Base-by-base conservation (phyloP, 2,113 vertebrate genomes). In the Grallaria varia region DNA sequence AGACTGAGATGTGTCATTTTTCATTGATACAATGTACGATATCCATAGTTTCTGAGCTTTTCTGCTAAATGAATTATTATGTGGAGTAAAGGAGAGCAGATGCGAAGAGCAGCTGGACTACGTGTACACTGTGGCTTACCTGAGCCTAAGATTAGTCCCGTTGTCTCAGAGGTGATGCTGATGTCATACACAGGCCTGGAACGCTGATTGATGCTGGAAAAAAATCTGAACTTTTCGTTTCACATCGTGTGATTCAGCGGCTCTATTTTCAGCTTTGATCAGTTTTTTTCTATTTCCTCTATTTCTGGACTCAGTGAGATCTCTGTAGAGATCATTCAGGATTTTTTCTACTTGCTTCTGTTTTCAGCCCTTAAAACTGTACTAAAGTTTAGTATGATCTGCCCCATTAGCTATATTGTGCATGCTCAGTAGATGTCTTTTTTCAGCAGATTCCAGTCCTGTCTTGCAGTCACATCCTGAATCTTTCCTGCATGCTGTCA, bases 61-160 rank as follows among this genome's bases (percentile, higher is more conserved):
- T 78, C 33, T 86, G 8, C 40, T 56, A 31, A 47, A 50, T 59
- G 20, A 73, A 74, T 49, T 59, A 50, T 42, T 37, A 35, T 25
- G 14, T 60, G 56, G 30, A n/a, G 50, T 86, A 78, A 83, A 79
- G 35, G 12, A 89, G 19, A 69, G 25, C 21, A 27, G 5, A 45
- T 7, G 4, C 31, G 45, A 45, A 24, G 6, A 60, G 33, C 13
- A 56, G 42, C 28, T 30, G 33, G 75, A 71, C 8, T 69, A 37
- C 1, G 0, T 27, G 8, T 42, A 8, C 7, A 1, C 28, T 20
- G 1, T 37, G 27, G 30, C 15, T 62, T 87, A 39, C 24, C 42
- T 56, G 42, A 87, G 10, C 22, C 52, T 86, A 33, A 53, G 16
- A 14, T 76, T 47, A 76, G 25, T 27, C 14, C 6, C 39, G 2